These are phyloP conservation scores for Typhlichthys subterraneus DNA, from an alignment of 2,797 vertebrate species.

Conservation along the genomic window DNA sequence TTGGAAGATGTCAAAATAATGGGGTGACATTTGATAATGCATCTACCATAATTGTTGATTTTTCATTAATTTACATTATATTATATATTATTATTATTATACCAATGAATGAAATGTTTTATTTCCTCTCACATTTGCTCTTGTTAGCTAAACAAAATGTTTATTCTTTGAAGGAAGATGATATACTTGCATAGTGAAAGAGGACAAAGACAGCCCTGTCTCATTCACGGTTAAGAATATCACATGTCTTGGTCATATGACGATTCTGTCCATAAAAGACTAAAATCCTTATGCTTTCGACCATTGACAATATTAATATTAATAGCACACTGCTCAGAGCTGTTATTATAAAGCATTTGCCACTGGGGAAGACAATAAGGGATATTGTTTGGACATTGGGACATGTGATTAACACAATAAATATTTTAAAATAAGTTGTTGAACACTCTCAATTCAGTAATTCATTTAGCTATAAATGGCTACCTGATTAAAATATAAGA, in stretches of 20 bases:
- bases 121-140: slow-evolving; percentile 11
- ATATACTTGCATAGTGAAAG: slow-evolving; percentile 15
- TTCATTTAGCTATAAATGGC: neutral
- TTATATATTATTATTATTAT: too few relatives aligned
- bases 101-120: neutral
- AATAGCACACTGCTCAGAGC: slow-evolving; percentile 25
- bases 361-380: neutral
- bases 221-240: slow-evolving; percentile 44
- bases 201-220: slow-evolving; percentile 54
- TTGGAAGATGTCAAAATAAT: neutral
- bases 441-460: neutral
- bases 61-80: too few relatives aligned
- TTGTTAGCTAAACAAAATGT: slow-evolving; percentile 3
- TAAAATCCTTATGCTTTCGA: slow-evolving; percentile 35
- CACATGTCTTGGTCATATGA: slow-evolving; percentile 70
- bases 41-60: neutral
- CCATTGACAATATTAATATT: slow-evolving; percentile 26
- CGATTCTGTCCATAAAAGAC: slow-evolving; percentile 44
- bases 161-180: neutral
- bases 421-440: neutral
- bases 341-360: slow-evolving; percentile 21
- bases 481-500: too few relatives aligned
- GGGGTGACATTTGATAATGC: neutral
- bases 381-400: slow-evolving; percentile 10
- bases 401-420: slow-evolving; percentile 34